Percentiles rank a stretch among this genome's conserved stretches.
phyloP scores from a whole-genome alignment of 2,888 invertebrate genomes.

The Plagiodera versicolora region DNA sequence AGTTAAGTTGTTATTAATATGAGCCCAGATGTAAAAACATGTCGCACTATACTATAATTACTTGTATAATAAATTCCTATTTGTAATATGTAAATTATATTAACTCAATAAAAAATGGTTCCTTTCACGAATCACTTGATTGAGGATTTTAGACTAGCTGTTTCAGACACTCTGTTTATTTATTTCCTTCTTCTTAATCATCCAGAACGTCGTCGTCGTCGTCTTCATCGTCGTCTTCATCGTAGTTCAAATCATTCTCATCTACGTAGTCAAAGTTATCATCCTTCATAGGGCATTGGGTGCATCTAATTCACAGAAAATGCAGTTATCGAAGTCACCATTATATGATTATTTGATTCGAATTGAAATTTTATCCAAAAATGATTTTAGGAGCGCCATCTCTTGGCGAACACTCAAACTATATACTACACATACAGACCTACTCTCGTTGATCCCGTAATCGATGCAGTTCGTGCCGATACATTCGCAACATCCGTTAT shows the following conservation, averaged over 20 bases:
- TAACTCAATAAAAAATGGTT: slow-evolving; percentile 19
- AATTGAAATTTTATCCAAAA: no score
- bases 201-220: slow-evolving; percentile 20
- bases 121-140: not conserved
- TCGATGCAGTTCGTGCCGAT: slow-evolving; percentile 86
- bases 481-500: slow-evolving; percentile 93
- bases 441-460: slow-evolving; percentile 87
- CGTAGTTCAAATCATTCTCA: slow-evolving; percentile 36
- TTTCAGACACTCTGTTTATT: not conserved
- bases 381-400: no score
- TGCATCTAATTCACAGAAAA: slow-evolving; percentile 34
- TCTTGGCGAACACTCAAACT: no score
- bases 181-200: not conserved
- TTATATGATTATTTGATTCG: no score
- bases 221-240: slow-evolving; percentile 31
- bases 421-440: slow-evolving; percentile 53
- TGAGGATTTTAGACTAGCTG: not conserved
- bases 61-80: slow-evolving; percentile 4
- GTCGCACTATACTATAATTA: slow-evolving; percentile 14
- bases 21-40: slow-evolving; percentile 31
- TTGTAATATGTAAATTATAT: slow-evolving; percentile 16
- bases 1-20: slow-evolving; percentile 22
- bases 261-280: slow-evolving; percentile 26
- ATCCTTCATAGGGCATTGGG: slow-evolving; percentile 32
- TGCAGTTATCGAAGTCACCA: no score